Evolutionary conservation across 2,888 invertebrate genomes (phyloP).

Genomic region (Crossocerus cetratus): DNA sequence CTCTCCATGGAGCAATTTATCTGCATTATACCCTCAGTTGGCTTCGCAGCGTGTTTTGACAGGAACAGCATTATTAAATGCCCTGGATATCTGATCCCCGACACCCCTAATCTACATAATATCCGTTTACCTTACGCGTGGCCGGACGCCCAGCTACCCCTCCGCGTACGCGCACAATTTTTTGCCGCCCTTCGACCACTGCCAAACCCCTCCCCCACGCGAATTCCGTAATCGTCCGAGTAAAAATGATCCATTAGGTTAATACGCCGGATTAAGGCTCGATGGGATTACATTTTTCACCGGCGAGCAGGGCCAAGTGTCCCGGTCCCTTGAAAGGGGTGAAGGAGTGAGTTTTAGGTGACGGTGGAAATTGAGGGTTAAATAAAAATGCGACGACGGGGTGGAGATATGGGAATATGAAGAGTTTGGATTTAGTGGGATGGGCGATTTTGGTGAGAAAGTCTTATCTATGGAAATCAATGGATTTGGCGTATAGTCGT

Average conservation of each 20-base stretch:
- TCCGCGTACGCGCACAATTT: background rate
- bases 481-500: no score
- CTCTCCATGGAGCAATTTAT: conserved; percentile 74
- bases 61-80: conserved; percentile 77
- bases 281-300: background rate
- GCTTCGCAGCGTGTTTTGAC: conserved; percentile 75
- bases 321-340: no score
- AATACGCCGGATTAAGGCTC: background rate
- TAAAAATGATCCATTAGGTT: background rate
- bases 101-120: conserved; percentile 77
- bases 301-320: conserved; percentile 7
- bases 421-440: no score
- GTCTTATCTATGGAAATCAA: no score
- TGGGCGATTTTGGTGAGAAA: no score
- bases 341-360: no score
- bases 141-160: conserved; percentile 48
- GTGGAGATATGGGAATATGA: no score
- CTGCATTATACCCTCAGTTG: conserved; percentile 76
- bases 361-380: no score
- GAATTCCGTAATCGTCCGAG: conserved; percentile 9
- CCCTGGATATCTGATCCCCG: conserved; percentile 75
- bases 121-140: conserved; percentile 72
- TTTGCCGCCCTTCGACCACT: no score
- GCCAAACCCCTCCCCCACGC: conserved; percentile 25
- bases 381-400: no score